Conservation (phyloP, 2,797 vertebrate species). For the Schizopygopsis pylzovi region DNA sequence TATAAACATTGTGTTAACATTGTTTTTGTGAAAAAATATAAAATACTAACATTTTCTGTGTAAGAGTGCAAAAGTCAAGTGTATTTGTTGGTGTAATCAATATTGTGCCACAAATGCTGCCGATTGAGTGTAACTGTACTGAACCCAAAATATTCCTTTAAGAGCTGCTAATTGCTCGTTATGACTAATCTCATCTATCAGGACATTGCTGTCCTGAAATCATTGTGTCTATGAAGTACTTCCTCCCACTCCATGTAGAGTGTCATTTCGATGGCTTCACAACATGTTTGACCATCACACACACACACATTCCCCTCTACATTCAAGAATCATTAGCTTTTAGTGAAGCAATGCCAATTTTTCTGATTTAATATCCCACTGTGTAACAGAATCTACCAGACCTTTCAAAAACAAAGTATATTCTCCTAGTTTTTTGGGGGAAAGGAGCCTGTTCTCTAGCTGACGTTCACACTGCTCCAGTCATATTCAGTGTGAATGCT, state of each 20-base stretch:
- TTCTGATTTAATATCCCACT: conserved; percentile 2
- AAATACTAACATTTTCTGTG: background rate
- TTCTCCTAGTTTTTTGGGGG: background rate
- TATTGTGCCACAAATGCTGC: background rate
- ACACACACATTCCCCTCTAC: background rate
- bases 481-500: background rate
- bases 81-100: background rate
- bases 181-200: conserved; percentile 1
- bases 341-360: conserved; percentile 27
- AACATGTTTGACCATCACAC: background rate
- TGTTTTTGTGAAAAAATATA: background rate
- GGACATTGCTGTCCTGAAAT: background rate
- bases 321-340: conserved; percentile 7
- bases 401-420: background rate
- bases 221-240: background rate
- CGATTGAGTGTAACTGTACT: background rate
- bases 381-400: background rate
- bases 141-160: background rate
- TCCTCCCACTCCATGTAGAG: background rate
- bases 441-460: background rate
- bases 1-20: background rate
- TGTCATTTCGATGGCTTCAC: background rate
- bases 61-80: background rate
- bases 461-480: background rate
- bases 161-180: background rate